Base-by-base conservation (phyloP, 2,797 vertebrate genomes). In the Gymnothorax javanicus region DNA sequence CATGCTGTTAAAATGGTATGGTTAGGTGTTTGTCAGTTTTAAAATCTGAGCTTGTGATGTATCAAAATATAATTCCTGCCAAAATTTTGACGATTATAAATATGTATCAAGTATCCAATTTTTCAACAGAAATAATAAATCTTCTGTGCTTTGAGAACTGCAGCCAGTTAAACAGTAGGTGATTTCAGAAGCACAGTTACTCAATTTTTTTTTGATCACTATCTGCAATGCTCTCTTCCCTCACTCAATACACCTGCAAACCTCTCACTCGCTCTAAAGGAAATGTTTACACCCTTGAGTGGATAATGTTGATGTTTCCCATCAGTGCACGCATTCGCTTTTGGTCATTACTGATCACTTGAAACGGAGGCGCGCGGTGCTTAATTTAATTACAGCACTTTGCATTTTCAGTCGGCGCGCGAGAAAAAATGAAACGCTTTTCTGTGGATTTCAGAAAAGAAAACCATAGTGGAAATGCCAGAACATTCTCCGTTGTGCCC, bases 351-450 rank as follows among this genome's bases (percentile, higher is more conserved):
- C 89, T 93, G 93, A 94, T 94, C 94, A 93, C 91, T 92, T 91
- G 89, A 94, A 93, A 92, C 95, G 92, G 15, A 94, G 94, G 85
- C 69, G 50, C 69, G 85, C 92, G 93, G 91, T 89, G 89, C 96
- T 95, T 96, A 95, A 97, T 96, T 96, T 95, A 95, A 91, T 91
- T 87, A 90, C 93, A 93, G 89, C 90, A 88, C 83, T 93, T 91
- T 86, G 90, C 92, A 83, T 94, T 93, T 7, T 87, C 87, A 89
- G 77, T 56, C 54, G 4, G 81, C 50, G 56, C 9, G 43, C 0
- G 23, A 71, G 54, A 27, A 11, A 54, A n/a, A 15, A 33, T 11
- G 71, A 15, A 75, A 43, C 12, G 13, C 15, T 5, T 11, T 75
- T 75, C 71, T 12, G 71, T 11, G 27, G 71, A 75, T 43, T 43